phyloP scores from a whole-genome alignment of 2,797 vertebrate genomes.

The Enteromius anoplus region DNA sequence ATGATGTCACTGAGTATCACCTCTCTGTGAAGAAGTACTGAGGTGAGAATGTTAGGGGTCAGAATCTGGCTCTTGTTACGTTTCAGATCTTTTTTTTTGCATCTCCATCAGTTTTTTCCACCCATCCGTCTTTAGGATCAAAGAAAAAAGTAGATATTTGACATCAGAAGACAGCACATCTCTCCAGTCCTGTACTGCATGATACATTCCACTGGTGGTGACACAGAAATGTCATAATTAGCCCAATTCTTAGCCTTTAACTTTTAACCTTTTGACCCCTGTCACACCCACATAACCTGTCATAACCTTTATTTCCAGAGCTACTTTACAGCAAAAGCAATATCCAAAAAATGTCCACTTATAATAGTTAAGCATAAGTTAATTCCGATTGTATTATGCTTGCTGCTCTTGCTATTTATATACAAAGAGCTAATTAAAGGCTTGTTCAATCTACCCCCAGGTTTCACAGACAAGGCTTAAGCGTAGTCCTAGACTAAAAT shows the following conservation, averaged over 20 bases:
- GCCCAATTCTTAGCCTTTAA: conserved; percentile 50
- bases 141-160: conserved; percentile 17
- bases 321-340: background rate
- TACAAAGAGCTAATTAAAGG: background rate
- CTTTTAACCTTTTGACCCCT: conserved; percentile 58
- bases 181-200: conserved; percentile 26
- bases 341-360: background rate
- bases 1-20: conserved; percentile 47
- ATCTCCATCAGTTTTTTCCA: conserved; percentile 44
- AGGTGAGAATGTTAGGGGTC: conserved; percentile 24
- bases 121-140: conserved; percentile 12
- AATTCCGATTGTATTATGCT: background rate
- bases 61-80: background rate
- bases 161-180: background rate
- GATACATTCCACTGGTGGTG: conserved; percentile 43
- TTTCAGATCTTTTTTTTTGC: conserved; percentile 9
- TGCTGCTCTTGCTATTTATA: background rate
- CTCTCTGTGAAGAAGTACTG: conserved; percentile 50
- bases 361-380: background rate
- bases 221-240: conserved; percentile 17
- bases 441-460: background rate
- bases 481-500: no score
- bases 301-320: conserved; percentile 18
- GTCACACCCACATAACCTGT: conserved; percentile 30
- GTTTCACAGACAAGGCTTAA: no score